phyloP scores from a whole-genome alignment of 2,797 vertebrate species.

The Trematomus bernacchii region DNA sequence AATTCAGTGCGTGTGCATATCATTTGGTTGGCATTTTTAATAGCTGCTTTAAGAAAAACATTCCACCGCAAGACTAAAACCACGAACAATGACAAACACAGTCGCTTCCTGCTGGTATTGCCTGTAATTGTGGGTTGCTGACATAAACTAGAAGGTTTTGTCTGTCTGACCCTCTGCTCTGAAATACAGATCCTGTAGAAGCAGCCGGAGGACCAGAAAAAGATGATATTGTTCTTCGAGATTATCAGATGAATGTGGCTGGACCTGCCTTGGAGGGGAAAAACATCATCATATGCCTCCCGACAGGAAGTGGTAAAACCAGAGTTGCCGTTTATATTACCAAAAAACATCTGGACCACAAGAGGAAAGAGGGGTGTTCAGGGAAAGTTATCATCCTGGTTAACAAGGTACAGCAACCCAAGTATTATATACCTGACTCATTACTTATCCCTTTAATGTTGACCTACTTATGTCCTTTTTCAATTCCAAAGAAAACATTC shows the following conservation, averaged over 20 bases:
- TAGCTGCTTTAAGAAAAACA: conserved; percentile 41
- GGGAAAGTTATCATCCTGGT: conserved; percentile 96
- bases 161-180: conserved; percentile 55
- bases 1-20: background rate
- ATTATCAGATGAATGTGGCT: conserved; percentile 96
- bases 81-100: conserved; percentile 41
- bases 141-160: conserved; percentile 28
- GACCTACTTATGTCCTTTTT: conserved; percentile 49
- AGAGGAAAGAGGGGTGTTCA: conserved; percentile 70
- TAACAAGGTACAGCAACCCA: conserved; percentile 90
- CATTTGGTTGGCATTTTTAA: conserved; percentile 23
- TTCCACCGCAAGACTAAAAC: conserved; percentile 23
- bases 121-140: conserved; percentile 61
- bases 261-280: conserved; percentile 91
- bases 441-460: conserved; percentile 37
- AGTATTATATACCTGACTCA: conserved; percentile 23
- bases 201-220: conserved; percentile 62
- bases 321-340: conserved; percentile 95
- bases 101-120: conserved; percentile 29
- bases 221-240: conserved; percentile 87
- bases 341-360: conserved; percentile 91
- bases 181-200: conserved; percentile 74
- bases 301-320: conserved; percentile 98
- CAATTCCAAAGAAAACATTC: conserved; percentile 54
- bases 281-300: conserved; percentile 96